These are phyloP conservation scores for Thalassophryne amazonica DNA, from an alignment of 2,797 vertebrate genomes.

Conservation along the genomic window DNA sequence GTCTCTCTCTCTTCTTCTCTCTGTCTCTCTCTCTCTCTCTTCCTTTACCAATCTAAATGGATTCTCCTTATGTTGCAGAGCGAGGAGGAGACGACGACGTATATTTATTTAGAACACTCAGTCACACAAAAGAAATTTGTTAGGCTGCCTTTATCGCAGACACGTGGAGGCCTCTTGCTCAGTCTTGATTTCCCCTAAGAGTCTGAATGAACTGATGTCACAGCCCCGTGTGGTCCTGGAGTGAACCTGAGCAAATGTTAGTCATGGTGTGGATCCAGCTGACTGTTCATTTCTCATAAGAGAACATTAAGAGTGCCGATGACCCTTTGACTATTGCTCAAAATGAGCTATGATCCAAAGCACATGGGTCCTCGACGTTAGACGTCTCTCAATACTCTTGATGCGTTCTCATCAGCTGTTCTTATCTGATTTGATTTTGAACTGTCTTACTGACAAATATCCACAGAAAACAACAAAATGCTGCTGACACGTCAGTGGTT, in stretches of 20 bases:
- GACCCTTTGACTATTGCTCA: conserved; percentile 52
- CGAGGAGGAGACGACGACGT: conserved; percentile 16
- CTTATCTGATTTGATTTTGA: conserved; percentile 35
- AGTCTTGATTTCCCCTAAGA: conserved; percentile 62
- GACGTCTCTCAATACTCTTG: conserved; percentile 14
- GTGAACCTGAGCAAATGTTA: conserved; percentile 61
- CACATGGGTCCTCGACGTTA: conserved; percentile 38
- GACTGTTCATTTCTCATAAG: conserved; percentile 64
- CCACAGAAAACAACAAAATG: conserved; percentile 17
- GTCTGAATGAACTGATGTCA: conserved; percentile 62
- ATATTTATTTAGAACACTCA: conserved; percentile 54
- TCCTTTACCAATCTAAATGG: conserved; percentile 35
- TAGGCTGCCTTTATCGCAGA: conserved; percentile 56
- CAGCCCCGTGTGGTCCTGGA: conserved; percentile 50
- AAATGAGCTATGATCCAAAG: conserved; percentile 53
- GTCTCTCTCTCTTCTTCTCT: neutral
- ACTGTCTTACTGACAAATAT: conserved; percentile 32
- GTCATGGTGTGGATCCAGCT: conserved; percentile 66
- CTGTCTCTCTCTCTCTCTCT: conserved; percentile 7
- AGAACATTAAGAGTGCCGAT: conserved; percentile 46
- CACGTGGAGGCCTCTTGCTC: conserved; percentile 61
- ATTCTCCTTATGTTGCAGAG: conserved; percentile 27
- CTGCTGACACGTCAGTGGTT: conserved; percentile 40
- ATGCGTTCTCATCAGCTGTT: conserved; percentile 29
- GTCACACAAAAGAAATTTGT: conserved; percentile 61